Evolutionary conservation across 2,113 vertebrate species (phyloP).

Genomic region (Ceyx cyanopectus): DNA sequence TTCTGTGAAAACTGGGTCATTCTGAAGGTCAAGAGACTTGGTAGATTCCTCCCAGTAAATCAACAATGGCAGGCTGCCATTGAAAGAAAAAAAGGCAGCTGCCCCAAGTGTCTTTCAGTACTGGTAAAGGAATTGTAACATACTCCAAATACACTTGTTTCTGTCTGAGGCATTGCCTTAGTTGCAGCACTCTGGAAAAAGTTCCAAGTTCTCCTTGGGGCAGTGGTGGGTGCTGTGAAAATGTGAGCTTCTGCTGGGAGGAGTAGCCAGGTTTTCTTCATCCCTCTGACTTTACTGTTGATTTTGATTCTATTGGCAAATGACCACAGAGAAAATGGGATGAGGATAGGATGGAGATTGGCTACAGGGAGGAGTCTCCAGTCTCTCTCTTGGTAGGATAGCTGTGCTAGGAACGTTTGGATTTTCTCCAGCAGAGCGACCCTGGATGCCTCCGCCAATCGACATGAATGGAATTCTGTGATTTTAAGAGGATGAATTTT

Average conservation of each 20-base stretch:
- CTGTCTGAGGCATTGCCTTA: not conserved
- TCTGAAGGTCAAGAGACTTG: not conserved
- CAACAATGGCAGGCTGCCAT: not conserved
- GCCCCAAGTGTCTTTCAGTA: not conserved
- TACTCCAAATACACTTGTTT: not conserved
- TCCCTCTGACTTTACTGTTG: not conserved
- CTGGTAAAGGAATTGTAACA: not conserved
- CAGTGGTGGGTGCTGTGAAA: not conserved
- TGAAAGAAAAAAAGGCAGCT: not conserved
- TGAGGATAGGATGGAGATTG: not conserved
- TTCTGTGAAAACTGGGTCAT: not conserved
- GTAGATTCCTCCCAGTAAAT: not conserved
- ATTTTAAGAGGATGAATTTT: not conserved
- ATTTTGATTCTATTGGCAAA: not conserved
- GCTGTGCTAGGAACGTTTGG: not conserved
- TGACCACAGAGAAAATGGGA: not conserved
- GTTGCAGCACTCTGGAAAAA: not conserved
- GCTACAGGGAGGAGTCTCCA: not conserved
- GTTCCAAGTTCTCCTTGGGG: not conserved
- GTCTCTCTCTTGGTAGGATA: not conserved
- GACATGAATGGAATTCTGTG: not conserved
- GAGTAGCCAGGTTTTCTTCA: fast-evolving
- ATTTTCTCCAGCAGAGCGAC: not conserved
- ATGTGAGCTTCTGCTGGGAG: not conserved
- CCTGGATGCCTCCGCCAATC: not conserved